These are phyloP conservation scores for Atta colombica DNA, from an alignment of 1,140 invertebrate species.

Conservation along the genomic window DNA sequence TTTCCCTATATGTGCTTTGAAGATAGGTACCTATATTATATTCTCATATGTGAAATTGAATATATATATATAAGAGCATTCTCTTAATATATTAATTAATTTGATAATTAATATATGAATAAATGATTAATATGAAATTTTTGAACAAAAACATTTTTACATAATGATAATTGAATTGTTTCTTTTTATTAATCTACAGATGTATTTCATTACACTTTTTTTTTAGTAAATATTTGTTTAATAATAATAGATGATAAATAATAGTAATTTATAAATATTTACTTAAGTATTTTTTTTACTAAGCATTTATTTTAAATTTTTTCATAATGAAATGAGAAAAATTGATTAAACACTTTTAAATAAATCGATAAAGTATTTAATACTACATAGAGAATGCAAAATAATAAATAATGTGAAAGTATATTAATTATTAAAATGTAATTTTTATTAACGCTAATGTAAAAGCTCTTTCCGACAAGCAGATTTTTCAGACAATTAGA, in stretches of 20 bases:
- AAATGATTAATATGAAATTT: neutral
- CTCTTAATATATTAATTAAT: neutral
- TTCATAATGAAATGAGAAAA: neutral
- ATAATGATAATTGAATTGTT: neutral
- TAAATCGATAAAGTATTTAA: neutral
- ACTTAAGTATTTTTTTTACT: neutral
- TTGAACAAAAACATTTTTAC: neutral
- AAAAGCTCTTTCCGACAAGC: neutral
- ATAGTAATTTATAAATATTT: neutral
- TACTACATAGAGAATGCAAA: neutral
- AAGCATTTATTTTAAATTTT: neutral
- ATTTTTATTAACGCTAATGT: neutral
- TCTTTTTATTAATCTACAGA: neutral
- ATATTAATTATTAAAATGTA: neutral
- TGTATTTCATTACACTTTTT: neutral
- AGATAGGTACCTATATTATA: neutral
- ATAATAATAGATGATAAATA: too few species aligned
- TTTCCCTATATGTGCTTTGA: neutral
- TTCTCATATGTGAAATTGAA: constrained; percentile 2
- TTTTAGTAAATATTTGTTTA: neutral
- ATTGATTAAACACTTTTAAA: neutral
- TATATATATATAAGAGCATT: neutral
- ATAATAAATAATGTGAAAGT: neutral
- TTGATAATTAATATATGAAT: neutral
- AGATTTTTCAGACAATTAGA: neutral